Evolutionary conservation across 2,797 vertebrate genomes (phyloP), one percentile per base, ranked within the genome.

Genomic region (Gorsachius magnificus): DNA sequence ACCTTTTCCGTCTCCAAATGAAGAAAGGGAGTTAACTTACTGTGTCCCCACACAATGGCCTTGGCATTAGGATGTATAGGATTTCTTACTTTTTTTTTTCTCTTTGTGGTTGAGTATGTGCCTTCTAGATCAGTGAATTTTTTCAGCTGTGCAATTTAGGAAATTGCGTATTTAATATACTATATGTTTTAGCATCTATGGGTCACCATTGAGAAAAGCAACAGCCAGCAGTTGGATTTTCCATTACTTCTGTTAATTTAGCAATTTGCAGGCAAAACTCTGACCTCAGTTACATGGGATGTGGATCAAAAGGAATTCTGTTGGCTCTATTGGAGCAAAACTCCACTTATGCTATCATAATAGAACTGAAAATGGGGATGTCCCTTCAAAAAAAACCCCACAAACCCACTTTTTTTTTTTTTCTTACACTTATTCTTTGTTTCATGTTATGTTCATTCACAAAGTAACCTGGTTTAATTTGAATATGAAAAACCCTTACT

Each of bases 261-360:
- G 10, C 4, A 76, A 46, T 57, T 36, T 79, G 20, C 17, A 68
- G 38, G 26, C 1, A 8, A 35, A 63, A 48, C 4, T 72, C 17
- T 68, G 48, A 58, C 22, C 16, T 50, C n/a, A 45, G 28, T 63
- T 60, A 41, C 8, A 35, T 20, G 3, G 7, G 3, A 13, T 22
- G 2, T 33, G 29, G 57, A 64, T 78, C 14, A 82, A 66, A 68
- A 90, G 5, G 46, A 61, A 54, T 50, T 65, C 7, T 66, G 0
- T n/a, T 65, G 24, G 7, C 24, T 60, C 2, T 84, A 8, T 13
- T 69, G 41, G 20, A 89, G 28, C 8, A 60, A 35, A 18, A n/a
- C 1, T 2, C 10, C 25, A 2, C 9, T 78, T 56, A 53, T 20
- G 21, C 0, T 1, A 18, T 2, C 10, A 4, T 11, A 69, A 76